Evolutionary conservation across 2,113 vertebrate genomes (phyloP).

Genomic region (Athene noctua): DNA sequence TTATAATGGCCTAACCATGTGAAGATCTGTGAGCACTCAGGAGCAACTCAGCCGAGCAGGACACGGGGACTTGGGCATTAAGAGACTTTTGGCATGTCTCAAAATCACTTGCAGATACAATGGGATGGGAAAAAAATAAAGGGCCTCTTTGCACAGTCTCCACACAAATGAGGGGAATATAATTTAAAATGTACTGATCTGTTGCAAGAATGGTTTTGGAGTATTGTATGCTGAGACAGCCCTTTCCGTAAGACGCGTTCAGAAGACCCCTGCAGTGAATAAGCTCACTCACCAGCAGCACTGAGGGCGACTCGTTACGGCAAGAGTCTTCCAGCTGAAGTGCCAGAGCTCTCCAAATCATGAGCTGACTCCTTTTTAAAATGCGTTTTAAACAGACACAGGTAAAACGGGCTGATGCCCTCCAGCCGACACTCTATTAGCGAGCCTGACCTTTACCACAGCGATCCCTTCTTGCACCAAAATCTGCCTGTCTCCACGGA

Average conservation of each 20-base stretch:
- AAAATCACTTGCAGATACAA: background rate
- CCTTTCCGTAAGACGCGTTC: accelerated
- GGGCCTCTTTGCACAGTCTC: background rate
- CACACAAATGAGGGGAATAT: background rate
- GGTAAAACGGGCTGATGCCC: background rate
- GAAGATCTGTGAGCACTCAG: background rate
- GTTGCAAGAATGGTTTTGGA: background rate
- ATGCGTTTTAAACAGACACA: too few species aligned
- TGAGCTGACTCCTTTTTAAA: background rate
- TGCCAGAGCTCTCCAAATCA: background rate
- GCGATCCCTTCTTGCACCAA: background rate
- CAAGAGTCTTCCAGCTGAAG: too few species aligned
- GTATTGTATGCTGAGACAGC: background rate
- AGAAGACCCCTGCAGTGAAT: background rate
- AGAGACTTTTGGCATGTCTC: background rate
- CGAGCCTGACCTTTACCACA: background rate
- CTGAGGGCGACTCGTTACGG: background rate
- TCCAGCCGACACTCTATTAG: background rate
- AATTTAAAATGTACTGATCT: background rate
- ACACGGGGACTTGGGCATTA: background rate
- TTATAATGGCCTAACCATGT: background rate
- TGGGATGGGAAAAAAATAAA: too few species aligned
- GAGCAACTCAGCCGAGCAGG: background rate
- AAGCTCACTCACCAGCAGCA: too few species aligned
- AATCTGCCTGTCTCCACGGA: accelerated